Conservation (phyloP, 1,140 invertebrate species). For the Caenorhabditis brenneri region DNA sequence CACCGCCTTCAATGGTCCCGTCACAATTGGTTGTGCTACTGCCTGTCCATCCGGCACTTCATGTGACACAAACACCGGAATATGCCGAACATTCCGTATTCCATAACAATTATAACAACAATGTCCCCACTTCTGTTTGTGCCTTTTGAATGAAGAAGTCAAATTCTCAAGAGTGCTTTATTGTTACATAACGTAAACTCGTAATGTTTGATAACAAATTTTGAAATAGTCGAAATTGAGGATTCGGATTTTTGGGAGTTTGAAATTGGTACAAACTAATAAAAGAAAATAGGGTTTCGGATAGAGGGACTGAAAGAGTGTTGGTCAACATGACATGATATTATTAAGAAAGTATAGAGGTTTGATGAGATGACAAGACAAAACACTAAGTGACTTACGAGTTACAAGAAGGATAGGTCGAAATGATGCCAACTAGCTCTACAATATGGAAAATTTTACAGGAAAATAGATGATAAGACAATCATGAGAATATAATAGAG, state of each 20-base stretch:
- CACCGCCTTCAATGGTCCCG: not conserved
- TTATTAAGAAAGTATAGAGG: not conserved
- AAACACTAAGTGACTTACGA: not conserved
- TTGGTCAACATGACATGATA: conserved; percentile 35
- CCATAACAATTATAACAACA: not conserved
- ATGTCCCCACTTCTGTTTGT: not conserved
- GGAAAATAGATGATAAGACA: not conserved
- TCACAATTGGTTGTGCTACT: not conserved
- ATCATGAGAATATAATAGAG: not conserved
- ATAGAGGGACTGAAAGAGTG: not conserved
- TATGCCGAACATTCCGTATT: not conserved
- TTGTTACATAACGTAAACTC: conserved; percentile 34
- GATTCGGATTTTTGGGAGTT: too few relatives aligned
- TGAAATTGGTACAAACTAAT: not conserved
- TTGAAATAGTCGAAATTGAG: not conserved
- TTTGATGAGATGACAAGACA: not conserved
- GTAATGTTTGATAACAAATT: conserved; percentile 32
- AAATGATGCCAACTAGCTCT: not conserved
- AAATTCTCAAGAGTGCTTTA: not conserved
- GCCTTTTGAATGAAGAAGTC: not conserved
- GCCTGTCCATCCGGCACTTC: not conserved
- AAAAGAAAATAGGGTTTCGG: not conserved
- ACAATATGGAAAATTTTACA: not conserved
- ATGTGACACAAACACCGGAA: conserved; percentile 14
- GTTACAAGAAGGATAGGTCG: not conserved